Percentiles rank a stretch among this genome's conserved stretches.
phyloP scores from a whole-genome alignment of 2,888 invertebrate genomes.

The Apodemia mormo region DNA sequence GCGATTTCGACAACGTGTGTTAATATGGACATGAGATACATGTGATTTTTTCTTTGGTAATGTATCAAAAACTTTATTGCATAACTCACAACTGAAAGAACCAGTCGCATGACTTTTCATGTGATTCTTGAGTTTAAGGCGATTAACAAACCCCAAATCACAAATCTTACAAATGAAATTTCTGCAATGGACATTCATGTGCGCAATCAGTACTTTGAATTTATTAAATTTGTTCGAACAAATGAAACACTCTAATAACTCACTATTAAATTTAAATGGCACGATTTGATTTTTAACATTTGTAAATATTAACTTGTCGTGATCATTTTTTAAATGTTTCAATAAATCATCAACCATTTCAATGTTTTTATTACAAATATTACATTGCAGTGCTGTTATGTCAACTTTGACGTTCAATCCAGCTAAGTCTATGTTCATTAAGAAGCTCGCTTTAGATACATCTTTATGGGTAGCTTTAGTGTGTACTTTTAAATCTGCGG shows the following conservation, averaged over 20 bases:
- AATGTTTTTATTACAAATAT: slow-evolving; percentile 47
- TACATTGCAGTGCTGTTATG: slow-evolving; percentile 54
- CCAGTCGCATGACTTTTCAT: slow-evolving; percentile 38
- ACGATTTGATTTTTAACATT: slow-evolving; percentile 62
- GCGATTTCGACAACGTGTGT: slow-evolving; percentile 48
- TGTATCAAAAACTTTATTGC: slow-evolving; percentile 39
- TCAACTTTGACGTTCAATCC: slow-evolving; percentile 58
- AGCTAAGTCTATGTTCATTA: slow-evolving; percentile 35
- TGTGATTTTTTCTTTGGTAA: slow-evolving; percentile 37
- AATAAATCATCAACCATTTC: slow-evolving; percentile 50
- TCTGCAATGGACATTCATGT: slow-evolving; percentile 54
- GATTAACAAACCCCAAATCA: slow-evolving; percentile 42
- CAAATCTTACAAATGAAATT: slow-evolving; percentile 53
- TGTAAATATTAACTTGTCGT: slow-evolving; percentile 52
- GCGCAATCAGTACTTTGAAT: slow-evolving; percentile 46
- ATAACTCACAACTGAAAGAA: slow-evolving; percentile 38
- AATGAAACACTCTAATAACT: slow-evolving; percentile 45
- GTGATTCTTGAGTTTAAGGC: slow-evolving; percentile 35
- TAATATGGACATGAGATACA: slow-evolving; percentile 62
- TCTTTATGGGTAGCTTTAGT: slow-evolving; percentile 32
- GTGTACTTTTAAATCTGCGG: slow-evolving; percentile 42
- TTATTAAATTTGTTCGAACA: slow-evolving; percentile 43
- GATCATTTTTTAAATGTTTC: slow-evolving; percentile 52
- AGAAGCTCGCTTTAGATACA: slow-evolving; percentile 29
- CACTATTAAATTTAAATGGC: slow-evolving; percentile 44